Evolutionary conservation across 2,797 vertebrate species (phyloP).

Genomic region (Dendrocincla fuliginosa): DNA sequence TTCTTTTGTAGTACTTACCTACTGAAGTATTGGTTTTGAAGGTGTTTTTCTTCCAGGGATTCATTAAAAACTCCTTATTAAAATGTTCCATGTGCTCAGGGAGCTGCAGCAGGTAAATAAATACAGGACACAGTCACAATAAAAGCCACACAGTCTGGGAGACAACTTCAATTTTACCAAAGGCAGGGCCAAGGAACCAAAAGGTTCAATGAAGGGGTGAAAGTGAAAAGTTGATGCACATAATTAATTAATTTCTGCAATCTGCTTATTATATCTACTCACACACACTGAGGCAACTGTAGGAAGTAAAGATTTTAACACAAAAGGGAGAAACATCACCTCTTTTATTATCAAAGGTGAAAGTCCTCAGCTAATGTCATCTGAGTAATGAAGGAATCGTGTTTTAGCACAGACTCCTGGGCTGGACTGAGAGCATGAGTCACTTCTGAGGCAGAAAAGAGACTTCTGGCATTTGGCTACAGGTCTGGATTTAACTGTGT

Average conservation of each 20-base stretch:
- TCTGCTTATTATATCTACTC: neutral
- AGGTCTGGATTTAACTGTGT: neutral
- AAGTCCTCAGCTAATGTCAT: neutral
- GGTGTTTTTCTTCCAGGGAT: neutral
- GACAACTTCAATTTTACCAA: neutral
- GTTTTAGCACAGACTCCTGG: neutral
- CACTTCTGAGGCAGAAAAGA: neutral
- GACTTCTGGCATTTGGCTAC: neutral
- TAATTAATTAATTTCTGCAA: constrained; percentile 48
- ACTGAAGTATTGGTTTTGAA: neutral
- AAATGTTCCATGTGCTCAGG: neutral
- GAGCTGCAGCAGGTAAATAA: neutral
- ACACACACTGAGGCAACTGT: neutral
- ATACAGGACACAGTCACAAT: neutral
- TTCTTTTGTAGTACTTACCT: neutral
- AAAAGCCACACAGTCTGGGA: neutral
- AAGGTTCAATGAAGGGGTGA: neutral
- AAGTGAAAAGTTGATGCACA: constrained; percentile 4
- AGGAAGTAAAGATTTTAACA: neutral
- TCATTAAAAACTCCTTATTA: constrained; percentile 30
- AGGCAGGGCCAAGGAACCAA: neutral
- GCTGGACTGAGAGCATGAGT: neutral
- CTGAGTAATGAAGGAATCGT: neutral
- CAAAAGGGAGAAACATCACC: neutral
- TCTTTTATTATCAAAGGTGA: neutral